A percentile compares a stretch with the other conserved stretches of the same genome.
phyloP scores from a whole-genome alignment of 2,113 vertebrate genomes.

The Ibidorhyncha struthersii region DNA sequence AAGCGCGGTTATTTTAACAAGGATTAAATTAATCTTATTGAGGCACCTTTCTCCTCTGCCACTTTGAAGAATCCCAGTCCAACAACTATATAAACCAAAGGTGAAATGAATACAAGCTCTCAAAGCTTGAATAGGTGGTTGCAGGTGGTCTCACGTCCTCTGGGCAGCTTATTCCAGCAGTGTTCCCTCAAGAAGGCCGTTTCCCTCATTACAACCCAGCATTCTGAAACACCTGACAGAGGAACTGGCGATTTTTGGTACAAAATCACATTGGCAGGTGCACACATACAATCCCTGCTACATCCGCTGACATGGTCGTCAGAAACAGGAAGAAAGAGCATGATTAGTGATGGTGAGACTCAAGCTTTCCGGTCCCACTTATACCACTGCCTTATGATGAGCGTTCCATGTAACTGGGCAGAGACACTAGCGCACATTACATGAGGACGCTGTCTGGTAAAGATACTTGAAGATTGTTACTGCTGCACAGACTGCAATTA shows the following conservation, averaged over 20 bases:
- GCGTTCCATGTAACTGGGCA: neutral
- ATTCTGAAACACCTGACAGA: neutral
- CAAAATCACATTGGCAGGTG: neutral
- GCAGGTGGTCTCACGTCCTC: neutral
- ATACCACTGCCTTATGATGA: neutral
- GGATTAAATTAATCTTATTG: neutral
- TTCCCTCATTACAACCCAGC: neutral
- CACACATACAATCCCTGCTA: accelerated
- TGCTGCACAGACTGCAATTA: neutral
- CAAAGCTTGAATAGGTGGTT: neutral
- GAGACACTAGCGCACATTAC: neutral
- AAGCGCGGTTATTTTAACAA: neutral
- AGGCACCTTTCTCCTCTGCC: neutral
- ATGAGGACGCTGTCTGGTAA: accelerated
- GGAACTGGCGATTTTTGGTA: neutral
- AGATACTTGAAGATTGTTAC: neutral
- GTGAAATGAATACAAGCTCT: neutral
- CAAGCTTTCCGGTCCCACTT: neutral
- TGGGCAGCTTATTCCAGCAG: neutral
- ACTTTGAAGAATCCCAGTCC: neutral
- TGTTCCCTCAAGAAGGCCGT: neutral
- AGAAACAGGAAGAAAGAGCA: neutral
- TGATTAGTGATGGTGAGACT: accelerated
- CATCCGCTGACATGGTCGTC: accelerated
- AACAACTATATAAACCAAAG: neutral